Evolutionary conservation across 2,888 invertebrate genomes (phyloP), one percentile per base, ranked within the genome.

Genomic region (Cheilosia scutellata): DNA sequence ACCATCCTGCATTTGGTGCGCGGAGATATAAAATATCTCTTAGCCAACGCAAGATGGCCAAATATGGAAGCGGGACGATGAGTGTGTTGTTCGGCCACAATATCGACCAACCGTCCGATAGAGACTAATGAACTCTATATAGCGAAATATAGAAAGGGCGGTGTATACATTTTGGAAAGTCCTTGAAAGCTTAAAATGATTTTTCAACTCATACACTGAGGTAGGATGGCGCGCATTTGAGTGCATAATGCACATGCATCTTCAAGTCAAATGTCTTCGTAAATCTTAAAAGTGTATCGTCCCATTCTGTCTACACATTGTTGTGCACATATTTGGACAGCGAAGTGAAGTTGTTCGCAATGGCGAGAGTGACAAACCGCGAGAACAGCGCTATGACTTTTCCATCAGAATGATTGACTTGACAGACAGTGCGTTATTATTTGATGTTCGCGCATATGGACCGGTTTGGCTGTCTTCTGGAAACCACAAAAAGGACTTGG

Each of bases 111-210:
- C 77, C 11, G 68, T 66, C 58, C 58, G 57, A 80, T 71, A 84
- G 75, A 84, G 84, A 71, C 84, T 80, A 84, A 84, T 84, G 84
- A 84, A 84, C 84, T 84, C 80, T 74, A 58, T 65, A 58, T 20
- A 51, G 62, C 62, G n/a, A 33, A 68, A 51, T 65, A 71, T 71
- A 60, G 13, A 63, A 70, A 84, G 79, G 79, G 74, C 83, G 70
- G 70, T 70, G 84, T 7, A 80, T 65, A 75, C 80, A 79, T 75
- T 84, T 84, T 66, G 70, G 80, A 71, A 55, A 84, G 75, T 74
- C 84, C 84, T 84, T 84, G 84, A 80, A 55, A 71, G 79, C 80
- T 80, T 49, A 80, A 84, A 84, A 71, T 71, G 71, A 47, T 80
- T 71, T 75, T 65, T 68, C 65, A 68, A 68, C 33, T 63, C 37